These are phyloP conservation scores for Acanthacorydalis orientalis DNA, from an alignment of 2,888 invertebrate genomes.

Conservation along the genomic window DNA sequence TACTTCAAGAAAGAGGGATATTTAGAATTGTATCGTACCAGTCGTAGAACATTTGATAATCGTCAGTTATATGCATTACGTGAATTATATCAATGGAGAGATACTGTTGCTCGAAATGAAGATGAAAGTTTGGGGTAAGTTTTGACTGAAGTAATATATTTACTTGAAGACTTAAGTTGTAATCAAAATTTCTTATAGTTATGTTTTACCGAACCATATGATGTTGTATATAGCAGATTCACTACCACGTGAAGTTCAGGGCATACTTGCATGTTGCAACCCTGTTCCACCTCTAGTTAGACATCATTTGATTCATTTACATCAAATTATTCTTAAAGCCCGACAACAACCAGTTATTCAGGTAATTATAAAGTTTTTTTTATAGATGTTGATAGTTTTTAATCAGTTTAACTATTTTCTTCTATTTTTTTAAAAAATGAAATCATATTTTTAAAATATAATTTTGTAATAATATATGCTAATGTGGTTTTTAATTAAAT, in stretches of 20 bases:
- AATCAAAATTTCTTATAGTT: slow-evolving; percentile 31
- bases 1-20: slow-evolving; percentile 49
- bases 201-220: slow-evolving; percentile 93
- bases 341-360: slow-evolving; percentile 49
- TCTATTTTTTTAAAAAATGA: neutral
- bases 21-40: slow-evolving; percentile 57
- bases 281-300: slow-evolving; percentile 67
- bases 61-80: slow-evolving; percentile 70
- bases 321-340: slow-evolving; percentile 51
- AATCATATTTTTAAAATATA: too few relatives aligned
- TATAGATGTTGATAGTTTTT: neutral
- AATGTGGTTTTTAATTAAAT: too few relatives aligned
- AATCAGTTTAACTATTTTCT: neutral
- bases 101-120: slow-evolving; percentile 60
- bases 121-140: slow-evolving; percentile 78
- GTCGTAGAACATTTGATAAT: slow-evolving; percentile 66
- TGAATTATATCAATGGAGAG: slow-evolving; percentile 77
- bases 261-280: slow-evolving; percentile 82
- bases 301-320: slow-evolving; percentile 36
- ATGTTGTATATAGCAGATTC: slow-evolving; percentile 74
- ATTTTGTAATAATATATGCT: too few relatives aligned
- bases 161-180: neutral
- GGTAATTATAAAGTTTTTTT: slow-evolving; percentile 17
- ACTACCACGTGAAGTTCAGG: slow-evolving; percentile 81
- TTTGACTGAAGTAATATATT: neutral